Evolutionary conservation across 2,888 invertebrate species (phyloP).

Genomic region (Brenthis hecate): DNA sequence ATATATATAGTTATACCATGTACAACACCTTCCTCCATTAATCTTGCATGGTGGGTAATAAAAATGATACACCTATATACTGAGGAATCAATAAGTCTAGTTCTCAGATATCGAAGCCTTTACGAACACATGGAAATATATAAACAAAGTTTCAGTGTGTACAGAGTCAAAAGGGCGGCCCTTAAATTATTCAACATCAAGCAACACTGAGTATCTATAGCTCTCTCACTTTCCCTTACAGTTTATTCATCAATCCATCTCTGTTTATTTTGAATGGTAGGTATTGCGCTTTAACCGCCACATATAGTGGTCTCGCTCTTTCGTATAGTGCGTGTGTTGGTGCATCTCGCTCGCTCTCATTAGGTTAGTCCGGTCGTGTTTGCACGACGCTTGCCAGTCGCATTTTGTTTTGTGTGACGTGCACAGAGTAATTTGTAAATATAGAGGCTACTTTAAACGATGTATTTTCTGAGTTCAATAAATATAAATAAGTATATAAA

Average conservation of each 20-base stretch:
- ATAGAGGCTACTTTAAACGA: constrained; percentile 25
- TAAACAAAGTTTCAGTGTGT: constrained; percentile 38
- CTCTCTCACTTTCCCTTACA: constrained; percentile 50
- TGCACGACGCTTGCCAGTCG: constrained; percentile 77
- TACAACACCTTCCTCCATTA: too few species aligned
- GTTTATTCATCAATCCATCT: constrained; percentile 45
- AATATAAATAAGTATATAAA: not conserved
- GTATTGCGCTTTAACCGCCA: constrained; percentile 79
- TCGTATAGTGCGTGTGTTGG: constrained; percentile 40
- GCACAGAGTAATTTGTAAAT: constrained; percentile 49
- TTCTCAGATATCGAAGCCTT: constrained; percentile 15
- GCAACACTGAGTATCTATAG: constrained; percentile 69
- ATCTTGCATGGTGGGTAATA: too few species aligned
- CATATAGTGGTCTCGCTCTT: constrained; percentile 60
- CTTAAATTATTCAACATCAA: constrained; percentile 74
- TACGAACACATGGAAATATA: constrained; percentile 27
- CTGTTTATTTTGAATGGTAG: constrained; percentile 53
- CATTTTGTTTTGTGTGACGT: constrained; percentile 57
- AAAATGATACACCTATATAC: not conserved
- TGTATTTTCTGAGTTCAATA: not conserved
- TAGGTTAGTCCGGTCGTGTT: constrained; percentile 78
- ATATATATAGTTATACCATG: too few species aligned
- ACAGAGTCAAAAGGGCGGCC: constrained; percentile 67
- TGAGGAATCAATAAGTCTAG: constrained; percentile 25
- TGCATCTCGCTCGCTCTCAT: constrained; percentile 71